These are phyloP conservation scores for Asobara japonica DNA, from an alignment of 1,140 invertebrate species.

Conservation along the genomic window DNA sequence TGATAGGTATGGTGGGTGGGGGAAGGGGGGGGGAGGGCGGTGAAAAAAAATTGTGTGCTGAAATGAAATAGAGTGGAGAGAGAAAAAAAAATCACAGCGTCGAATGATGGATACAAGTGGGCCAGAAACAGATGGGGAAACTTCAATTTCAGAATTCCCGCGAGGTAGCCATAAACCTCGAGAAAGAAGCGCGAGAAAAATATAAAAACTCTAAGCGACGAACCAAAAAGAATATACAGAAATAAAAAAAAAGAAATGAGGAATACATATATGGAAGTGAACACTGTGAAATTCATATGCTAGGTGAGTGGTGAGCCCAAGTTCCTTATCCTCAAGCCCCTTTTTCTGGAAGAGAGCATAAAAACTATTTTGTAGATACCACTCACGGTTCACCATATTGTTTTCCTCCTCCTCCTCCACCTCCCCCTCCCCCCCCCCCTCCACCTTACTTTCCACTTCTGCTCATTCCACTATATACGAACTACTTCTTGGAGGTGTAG, in stretches of 20 bases:
- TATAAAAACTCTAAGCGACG: slow-evolving; percentile 14
- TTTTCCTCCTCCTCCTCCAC: no score
- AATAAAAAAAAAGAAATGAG: background rate
- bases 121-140: slow-evolving; percentile 12
- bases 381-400: background rate
- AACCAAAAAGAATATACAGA: background rate
- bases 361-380: background rate
- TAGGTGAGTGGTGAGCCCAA: slow-evolving; percentile 4
- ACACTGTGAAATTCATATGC: slow-evolving; percentile 35
- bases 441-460: background rate
- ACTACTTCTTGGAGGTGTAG: slow-evolving; percentile 6
- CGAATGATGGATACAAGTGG: background rate
- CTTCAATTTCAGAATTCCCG: slow-evolving; percentile 25
- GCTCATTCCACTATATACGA: slow-evolving; percentile 7
- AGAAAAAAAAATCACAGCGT: slow-evolving; percentile 10
- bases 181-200: slow-evolving; percentile 4
- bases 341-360: background rate
- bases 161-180: background rate
- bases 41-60: background rate
- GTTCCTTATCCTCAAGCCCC: slow-evolving; percentile 23
- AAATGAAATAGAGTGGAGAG: background rate
- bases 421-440: no score
- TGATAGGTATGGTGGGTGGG: no score
- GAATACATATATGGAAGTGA: slow-evolving; percentile 3
- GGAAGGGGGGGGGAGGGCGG: no score